Evolutionary conservation across 2,888 invertebrate species (phyloP).

Genomic region (Synergus gifuensis): DNA sequence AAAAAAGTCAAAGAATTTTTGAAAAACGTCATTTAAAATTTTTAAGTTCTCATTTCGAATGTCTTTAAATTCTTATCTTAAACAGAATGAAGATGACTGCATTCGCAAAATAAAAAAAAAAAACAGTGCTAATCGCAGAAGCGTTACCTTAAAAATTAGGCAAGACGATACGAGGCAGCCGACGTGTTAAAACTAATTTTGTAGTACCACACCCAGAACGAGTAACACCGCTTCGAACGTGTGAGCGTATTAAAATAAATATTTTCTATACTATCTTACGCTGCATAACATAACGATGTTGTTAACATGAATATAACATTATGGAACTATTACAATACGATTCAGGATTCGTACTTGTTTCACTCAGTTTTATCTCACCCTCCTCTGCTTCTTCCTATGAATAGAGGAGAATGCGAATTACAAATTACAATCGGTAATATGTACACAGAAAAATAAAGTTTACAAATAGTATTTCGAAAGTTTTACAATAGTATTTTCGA

Average conservation of each 20-base stretch:
- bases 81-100: background rate
- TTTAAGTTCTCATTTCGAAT: background rate
- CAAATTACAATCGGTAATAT: constrained; percentile 31
- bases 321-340: constrained; percentile 62
- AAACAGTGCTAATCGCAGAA: constrained; percentile 13
- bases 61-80: background rate
- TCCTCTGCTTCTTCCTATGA: constrained; percentile 10
- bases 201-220: constrained; percentile 68
- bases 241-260: constrained; percentile 76
- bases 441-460: constrained; percentile 21
- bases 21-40: background rate
- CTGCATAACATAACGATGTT: constrained; percentile 67
- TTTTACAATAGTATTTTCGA: background rate
- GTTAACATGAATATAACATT: constrained; percentile 67
- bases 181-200: constrained; percentile 48
- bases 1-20: background rate
- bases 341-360: constrained; percentile 27
- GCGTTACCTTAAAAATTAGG: constrained; percentile 18
- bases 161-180: constrained; percentile 28
- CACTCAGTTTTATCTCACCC: constrained; percentile 4
- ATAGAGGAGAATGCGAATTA: background rate
- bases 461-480: constrained; percentile 37
- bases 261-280: constrained; percentile 72
- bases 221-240: constrained; percentile 65
- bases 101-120: background rate